Base-by-base conservation (phyloP, 2,888 invertebrate genomes). In the Amiota minor region DNA sequence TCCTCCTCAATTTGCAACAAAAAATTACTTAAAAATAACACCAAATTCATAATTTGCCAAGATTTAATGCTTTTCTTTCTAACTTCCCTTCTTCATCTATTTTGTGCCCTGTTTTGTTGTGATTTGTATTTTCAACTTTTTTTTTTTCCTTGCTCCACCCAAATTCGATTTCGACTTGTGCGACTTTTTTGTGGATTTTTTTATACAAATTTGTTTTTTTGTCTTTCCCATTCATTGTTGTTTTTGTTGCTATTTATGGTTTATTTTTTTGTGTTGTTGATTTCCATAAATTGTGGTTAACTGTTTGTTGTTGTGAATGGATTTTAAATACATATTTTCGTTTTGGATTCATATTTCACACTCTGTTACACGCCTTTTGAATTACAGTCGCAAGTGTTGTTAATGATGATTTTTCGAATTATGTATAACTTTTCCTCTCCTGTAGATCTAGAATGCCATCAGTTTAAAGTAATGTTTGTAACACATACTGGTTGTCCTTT, bases 1-100 rank as follows among this genome's bases (percentile, higher is more conserved):
- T 35, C 35, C 35, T 35, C 35, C 6, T 35, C 35, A 35, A 35
- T 35, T 35, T 35, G 35, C 35, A 35, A 3, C 35, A 35, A 67
- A 74, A 75, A 77, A 77, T 75, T 79, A 75, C 77, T 76, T 74
- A 75, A 77, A 73, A 35, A 35, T 35, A 35, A 71, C 75, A 76
- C 74, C 74, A 50, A 68, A 50, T 75, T 72, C 78, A 80, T 81
- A 79, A 81, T 83, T 80, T 83, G 79, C 81, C 77, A 78, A 78
- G 81, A 83, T 83, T 83, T 82, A 74, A 76, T 80, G 70, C 75
- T 18, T 62, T 62, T 62, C 35, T 62, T 56, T 20, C 12, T 2
- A 16, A 49, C 35, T 35, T 35, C 35, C 6, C 35, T 35, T 35
- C 35, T 35, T 35, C 35, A 6, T 35, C 35, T 4, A 35, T 35